These are phyloP conservation scores for Ephydatia muelleri DNA, from an alignment of 37 sponge, comb jelly and placozoan species.

Conservation along the genomic window DNA sequence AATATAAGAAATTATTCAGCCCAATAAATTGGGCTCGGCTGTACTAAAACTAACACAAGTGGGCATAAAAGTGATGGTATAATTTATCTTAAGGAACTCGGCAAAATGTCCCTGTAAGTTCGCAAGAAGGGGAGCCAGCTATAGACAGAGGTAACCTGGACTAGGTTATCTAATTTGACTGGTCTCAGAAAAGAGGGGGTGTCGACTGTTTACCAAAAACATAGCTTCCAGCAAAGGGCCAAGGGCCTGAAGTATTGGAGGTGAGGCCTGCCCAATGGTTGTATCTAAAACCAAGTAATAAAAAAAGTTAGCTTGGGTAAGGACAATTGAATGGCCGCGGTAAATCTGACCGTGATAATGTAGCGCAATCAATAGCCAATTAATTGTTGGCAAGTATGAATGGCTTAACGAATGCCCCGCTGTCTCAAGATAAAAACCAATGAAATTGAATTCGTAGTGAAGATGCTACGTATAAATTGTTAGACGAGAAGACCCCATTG, in stretches of 20 bases:
- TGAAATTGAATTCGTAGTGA: constrained; percentile 95
- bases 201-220: constrained; percentile 91
- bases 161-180: neutral
- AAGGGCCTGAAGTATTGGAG: constrained; percentile 55
- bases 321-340: constrained; percentile 92
- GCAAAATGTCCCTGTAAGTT: constrained; percentile 86
- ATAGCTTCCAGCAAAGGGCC: constrained; percentile 72
- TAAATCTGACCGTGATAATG: constrained; percentile 96
- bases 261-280: constrained; percentile 93
- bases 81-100: constrained; percentile 92
- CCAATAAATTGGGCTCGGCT: constrained; percentile 3
- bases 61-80: constrained; percentile 67
- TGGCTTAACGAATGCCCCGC: constrained; percentile 86
- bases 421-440: constrained; percentile 92
- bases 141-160: constrained; percentile 4
- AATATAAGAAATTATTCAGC: constrained; percentile 42
- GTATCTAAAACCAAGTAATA: constrained; percentile 69
- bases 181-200: constrained; percentile 75
- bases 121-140: constrained; percentile 62
- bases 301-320: constrained; percentile 59
- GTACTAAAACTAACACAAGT: constrained; percentile 81
- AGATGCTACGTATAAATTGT: constrained; percentile 91
- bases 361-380: constrained; percentile 95
- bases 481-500: constrained; percentile 95
- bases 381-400: constrained; percentile 97